phyloP scores from a whole-genome alignment of 2,113 vertebrate genomes.

The Tichodroma muraria region DNA sequence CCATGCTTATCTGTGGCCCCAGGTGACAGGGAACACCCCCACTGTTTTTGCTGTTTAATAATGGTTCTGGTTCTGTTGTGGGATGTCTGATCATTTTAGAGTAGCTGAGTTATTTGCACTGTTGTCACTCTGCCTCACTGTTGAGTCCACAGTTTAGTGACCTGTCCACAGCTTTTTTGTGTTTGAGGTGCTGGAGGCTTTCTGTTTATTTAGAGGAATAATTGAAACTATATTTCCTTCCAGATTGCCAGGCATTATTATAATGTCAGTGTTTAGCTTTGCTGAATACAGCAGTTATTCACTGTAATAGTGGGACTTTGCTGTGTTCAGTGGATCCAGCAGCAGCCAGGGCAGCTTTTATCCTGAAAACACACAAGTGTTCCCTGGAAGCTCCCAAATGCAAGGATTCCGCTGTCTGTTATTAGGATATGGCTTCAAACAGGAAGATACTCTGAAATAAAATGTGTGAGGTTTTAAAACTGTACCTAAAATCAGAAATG shows the following conservation, averaged over 20 bases:
- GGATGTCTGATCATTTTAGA: not conserved
- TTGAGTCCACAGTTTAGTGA: not conserved
- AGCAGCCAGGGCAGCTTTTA: not conserved
- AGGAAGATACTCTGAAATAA: not conserved
- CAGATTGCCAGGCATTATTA: not conserved
- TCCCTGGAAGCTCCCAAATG: not conserved
- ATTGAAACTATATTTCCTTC: not conserved
- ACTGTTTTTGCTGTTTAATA: not conserved
- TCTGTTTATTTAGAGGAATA: not conserved
- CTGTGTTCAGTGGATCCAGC: not conserved
- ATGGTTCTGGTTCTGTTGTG: not conserved
- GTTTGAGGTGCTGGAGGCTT: not conserved
- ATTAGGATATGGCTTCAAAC: not conserved
- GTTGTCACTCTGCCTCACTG: not conserved
- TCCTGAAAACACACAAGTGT: not conserved
- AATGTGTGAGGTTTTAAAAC: not conserved
- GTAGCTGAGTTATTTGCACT: not conserved
- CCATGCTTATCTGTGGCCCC: not conserved
- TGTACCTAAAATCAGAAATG: not conserved
- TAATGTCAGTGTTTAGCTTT: not conserved
- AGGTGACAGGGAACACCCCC: not conserved
- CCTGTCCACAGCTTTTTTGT: not conserved
- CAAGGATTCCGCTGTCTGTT: not conserved
- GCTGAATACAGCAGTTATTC: not conserved
- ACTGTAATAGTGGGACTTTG: not conserved